Evolutionary conservation across 2,797 vertebrate species (phyloP), one percentile per base, ranked within the genome.

Genomic region (Sparus aurata): DNA sequence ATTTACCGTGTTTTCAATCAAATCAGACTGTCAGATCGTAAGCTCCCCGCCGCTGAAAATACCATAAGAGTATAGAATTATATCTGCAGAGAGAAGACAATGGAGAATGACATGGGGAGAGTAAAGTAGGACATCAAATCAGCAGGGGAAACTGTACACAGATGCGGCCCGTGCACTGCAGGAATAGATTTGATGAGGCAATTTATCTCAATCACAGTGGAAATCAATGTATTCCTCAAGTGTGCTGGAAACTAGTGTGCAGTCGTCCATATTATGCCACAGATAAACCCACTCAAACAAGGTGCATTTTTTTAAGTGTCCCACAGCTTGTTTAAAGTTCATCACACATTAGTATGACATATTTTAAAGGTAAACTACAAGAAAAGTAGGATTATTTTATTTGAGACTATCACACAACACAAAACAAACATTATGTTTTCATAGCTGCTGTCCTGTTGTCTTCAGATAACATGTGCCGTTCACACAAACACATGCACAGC

Each of bases 1-100:
- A 95, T 96, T 96, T 95, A 84, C 52, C 10, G 38, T 86, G 88
- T 91, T 94, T 95, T 92, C 91, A 94, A 94, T 94, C 93, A 94
- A 92, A 95, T 94, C 92, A 93, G 92, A 93, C 93, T 91, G 87
- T 34, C 30, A 34, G 88, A 71, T 84, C 83, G 69, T 92, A 94
- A 94, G 89, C 91, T 79, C 82, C 68, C 69, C 73, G 69, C 34
- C 72, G 16, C 75, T 83, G 49, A 46, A 73, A 83, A 82, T 80
- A 75, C 54, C 63, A 73, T 65, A 74, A 83, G 65, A 74, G 45
- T 75, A 74, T 67, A 69, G 53, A 80, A 52, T 77, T 75, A 76
- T 80, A 77, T 82, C 50, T 83, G 65, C 67, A 73, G 5, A 50
- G 45, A 73, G 50, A 77, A 50, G 43, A 87, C 75, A 80, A 80